A percentile compares a stretch with the other conserved stretches of the same genome.
phyloP scores from a whole-genome alignment of 2,888 invertebrate genomes.

The Ochropacha duplaris region DNA sequence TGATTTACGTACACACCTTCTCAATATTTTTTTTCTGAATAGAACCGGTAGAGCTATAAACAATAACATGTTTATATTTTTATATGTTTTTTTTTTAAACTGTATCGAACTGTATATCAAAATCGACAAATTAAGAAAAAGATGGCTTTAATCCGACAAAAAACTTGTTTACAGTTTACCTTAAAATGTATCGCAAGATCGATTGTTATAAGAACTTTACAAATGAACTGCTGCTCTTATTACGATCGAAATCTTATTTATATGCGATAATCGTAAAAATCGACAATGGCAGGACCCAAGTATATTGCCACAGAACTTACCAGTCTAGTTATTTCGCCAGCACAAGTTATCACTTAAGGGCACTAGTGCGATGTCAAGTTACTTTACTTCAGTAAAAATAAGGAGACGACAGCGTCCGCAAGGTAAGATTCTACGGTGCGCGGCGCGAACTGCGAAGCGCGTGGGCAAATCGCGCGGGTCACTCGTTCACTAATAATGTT shows the following conservation, averaged over 20 bases:
- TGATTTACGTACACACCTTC: too few relatives aligned
- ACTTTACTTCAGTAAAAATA: constrained; percentile 18
- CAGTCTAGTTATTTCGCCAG: constrained; percentile 38
- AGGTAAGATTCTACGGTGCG: constrained; percentile 19
- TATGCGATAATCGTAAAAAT: too few relatives aligned
- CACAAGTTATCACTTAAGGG: constrained; percentile 56
- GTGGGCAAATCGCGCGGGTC: constrained; percentile 53
- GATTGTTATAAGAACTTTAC: too few relatives aligned
- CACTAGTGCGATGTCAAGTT: constrained; percentile 44
- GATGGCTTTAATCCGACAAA: too few relatives aligned
- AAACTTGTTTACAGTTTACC: too few relatives aligned
- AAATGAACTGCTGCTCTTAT: background rate
- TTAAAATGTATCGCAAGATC: too few relatives aligned
- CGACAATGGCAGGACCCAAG: background rate
- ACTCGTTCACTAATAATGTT: constrained; percentile 63
- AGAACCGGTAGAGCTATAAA: too few relatives aligned
- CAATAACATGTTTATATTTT: too few relatives aligned
- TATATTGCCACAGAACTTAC: constrained; percentile 41
- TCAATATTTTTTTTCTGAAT: too few relatives aligned
- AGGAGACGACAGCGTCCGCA: constrained; percentile 37
- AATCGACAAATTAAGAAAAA: too few relatives aligned
- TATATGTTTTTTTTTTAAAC: too few relatives aligned
- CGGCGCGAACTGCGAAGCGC: constrained; percentile 52
- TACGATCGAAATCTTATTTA: background rate
- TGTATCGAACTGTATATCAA: too few relatives aligned